These are phyloP conservation scores for Drosophila neonasuta DNA, from an alignment of 2,888 invertebrate genomes.

Conservation along the genomic window DNA sequence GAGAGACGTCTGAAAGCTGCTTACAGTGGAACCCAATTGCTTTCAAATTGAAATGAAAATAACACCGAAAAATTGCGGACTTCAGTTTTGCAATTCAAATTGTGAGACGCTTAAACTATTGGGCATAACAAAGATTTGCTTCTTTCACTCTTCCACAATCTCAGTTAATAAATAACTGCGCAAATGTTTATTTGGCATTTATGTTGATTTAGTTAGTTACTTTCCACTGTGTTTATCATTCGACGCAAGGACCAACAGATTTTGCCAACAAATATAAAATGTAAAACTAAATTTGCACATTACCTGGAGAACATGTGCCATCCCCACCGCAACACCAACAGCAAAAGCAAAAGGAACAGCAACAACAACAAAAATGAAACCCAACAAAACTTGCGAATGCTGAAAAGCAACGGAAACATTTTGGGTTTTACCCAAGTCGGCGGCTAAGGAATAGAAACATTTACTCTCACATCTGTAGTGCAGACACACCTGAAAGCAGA, in stretches of 20 bases:
- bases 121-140: neutral
- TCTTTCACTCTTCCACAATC: neutral
- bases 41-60: conserved; percentile 15
- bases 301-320: conserved; percentile 56
- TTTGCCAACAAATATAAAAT: conserved; percentile 68
- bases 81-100: conserved; percentile 14
- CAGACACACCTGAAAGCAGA: conserved; percentile 42
- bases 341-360: conserved; percentile 34
- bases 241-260: conserved; percentile 37
- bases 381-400: conserved; percentile 43
- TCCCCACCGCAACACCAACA: conserved; percentile 32
- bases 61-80: neutral
- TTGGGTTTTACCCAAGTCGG: conserved; percentile 43
- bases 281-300: conserved; percentile 75
- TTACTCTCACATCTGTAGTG: conserved; percentile 11
- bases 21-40: conserved; percentile 58
- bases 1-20: conserved; percentile 66
- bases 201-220: neutral
- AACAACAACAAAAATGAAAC: conserved; percentile 33
- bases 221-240: conserved; percentile 28
- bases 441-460: conserved; percentile 35
- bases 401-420: conserved; percentile 50
- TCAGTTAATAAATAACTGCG: neutral
- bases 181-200: neutral
- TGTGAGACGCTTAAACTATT: conserved; percentile 2